phyloP scores from a whole-genome alignment of 2,888 invertebrate genomes.

The Chalcis sispes region DNA sequence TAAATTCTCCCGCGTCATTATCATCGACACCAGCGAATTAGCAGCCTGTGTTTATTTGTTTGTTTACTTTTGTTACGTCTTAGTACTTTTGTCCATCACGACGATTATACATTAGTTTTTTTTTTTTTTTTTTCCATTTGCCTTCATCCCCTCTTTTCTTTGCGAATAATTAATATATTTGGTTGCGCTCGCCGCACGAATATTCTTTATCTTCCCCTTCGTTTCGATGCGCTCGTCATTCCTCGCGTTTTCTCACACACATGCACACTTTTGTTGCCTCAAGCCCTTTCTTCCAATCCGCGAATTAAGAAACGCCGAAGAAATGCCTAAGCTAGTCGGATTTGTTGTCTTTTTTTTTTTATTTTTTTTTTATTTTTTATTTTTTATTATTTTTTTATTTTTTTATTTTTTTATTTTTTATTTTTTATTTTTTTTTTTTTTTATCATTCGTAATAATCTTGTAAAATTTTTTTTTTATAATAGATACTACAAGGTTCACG shows the following conservation, averaged over 20 bases:
- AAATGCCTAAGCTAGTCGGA: slow-evolving; percentile 37
- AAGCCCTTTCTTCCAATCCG: slow-evolving; percentile 41
- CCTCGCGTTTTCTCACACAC: slow-evolving; percentile 16
- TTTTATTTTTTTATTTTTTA: slow-evolving; percentile 27
- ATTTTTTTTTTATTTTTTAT: slow-evolving; percentile 9
- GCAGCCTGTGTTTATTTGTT: slow-evolving; percentile 66
- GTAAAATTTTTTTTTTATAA: slow-evolving; percentile 50
- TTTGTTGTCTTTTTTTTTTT: slow-evolving; percentile 30
- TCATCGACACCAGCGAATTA: slow-evolving; percentile 61
- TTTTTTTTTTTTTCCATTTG: slow-evolving; percentile 18
- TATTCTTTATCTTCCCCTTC: not conserved
- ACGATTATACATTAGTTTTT: slow-evolving; percentile 38
- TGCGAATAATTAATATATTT: slow-evolving; percentile 44
- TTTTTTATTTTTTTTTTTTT: slow-evolving; percentile 10
- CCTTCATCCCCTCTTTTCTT: slow-evolving; percentile 16
- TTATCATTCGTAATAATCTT: slow-evolving; percentile 48
- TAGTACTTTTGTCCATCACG: slow-evolving; percentile 49
- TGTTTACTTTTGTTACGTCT: slow-evolving; percentile 61
- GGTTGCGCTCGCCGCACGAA: slow-evolving; percentile 38
- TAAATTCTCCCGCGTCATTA: slow-evolving; percentile 65
- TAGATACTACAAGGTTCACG: slow-evolving; percentile 46
- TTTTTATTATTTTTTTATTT: slow-evolving; percentile 22
- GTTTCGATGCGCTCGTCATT: slow-evolving; percentile 25
- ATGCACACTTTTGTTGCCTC: slow-evolving; percentile 34
- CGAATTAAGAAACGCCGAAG: slow-evolving; percentile 38